Percentiles rank a stretch among this genome's conserved stretches.
phyloP scores from a whole-genome alignment of 2,888 invertebrate genomes.

The Ochropacha duplaris region DNA sequence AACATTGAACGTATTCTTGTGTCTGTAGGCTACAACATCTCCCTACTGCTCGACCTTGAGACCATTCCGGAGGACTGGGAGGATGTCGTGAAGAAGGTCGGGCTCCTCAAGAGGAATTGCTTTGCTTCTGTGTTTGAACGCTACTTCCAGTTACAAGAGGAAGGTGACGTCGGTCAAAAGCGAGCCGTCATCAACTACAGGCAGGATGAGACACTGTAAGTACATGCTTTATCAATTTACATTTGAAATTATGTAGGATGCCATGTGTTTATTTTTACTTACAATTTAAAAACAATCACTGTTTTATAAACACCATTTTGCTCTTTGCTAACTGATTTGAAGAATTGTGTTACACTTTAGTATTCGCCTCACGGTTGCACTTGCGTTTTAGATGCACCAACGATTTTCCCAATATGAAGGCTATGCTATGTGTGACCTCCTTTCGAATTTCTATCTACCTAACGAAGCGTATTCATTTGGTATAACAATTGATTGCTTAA shows the following conservation, averaged over 20 bases:
- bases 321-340: not conserved
- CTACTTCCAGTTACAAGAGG: constrained; percentile 98
- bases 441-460: too few species aligned
- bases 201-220: constrained; percentile 99
- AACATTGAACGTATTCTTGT: not conserved
- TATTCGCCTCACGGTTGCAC: too few species aligned
- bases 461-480: too few species aligned
- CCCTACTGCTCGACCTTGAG: constrained; percentile 95
- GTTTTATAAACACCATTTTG: not conserved
- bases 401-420: too few species aligned
- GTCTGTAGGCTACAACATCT: constrained; percentile 93
- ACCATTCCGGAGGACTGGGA: constrained; percentile 96
- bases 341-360: not conserved
- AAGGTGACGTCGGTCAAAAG: constrained; percentile 94
- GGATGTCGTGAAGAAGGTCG: constrained; percentile 94
- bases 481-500: too few species aligned
- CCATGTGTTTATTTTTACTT: not conserved
- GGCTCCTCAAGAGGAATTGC: constrained; percentile 97
- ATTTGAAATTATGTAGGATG: not conserved
- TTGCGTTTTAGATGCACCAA: too few species aligned
- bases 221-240: constrained; percentile 22
- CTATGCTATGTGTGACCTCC: too few species aligned
- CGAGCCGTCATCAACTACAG: constrained; percentile 99
- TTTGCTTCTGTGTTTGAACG: constrained; percentile 99
- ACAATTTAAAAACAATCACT: not conserved